Conservation (phyloP, 2,113 vertebrate species). For the Dipodomys stephensi region DNA sequence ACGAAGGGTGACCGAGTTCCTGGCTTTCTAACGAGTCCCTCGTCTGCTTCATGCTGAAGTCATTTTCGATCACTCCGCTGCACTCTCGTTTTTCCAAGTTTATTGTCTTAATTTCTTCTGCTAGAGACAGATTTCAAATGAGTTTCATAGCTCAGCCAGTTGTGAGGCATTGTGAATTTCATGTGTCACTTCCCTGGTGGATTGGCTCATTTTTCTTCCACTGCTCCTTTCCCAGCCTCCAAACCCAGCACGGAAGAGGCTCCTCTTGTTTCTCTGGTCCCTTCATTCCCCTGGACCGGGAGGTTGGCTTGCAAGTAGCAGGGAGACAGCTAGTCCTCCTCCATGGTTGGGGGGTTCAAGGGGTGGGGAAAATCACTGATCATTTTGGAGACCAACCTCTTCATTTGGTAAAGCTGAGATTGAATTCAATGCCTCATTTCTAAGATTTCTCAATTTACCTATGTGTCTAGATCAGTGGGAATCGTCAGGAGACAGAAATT, state of each 20-base stretch:
- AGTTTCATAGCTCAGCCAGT: conserved; percentile 26
- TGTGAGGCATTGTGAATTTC: neutral
- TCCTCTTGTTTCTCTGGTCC: neutral
- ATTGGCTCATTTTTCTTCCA: neutral
- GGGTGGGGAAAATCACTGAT: neutral
- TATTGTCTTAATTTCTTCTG: conserved; percentile 70
- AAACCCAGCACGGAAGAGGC: neutral
- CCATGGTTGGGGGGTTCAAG: neutral
- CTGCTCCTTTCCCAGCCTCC: neutral
- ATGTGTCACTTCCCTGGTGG: conserved; percentile 18
- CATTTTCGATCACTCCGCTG: conserved; percentile 51
- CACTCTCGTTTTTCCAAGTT: conserved; percentile 55
- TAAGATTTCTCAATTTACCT: neutral
- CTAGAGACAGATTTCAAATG: conserved; percentile 53
- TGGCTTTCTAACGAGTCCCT: neutral
- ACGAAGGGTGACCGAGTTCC: neutral
- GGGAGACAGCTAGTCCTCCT: rapidly evolving
- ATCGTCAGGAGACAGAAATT: neutral
- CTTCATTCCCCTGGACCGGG: neutral
- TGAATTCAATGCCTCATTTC: neutral
- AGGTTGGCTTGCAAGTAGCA: neutral
- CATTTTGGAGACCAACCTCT: neutral
- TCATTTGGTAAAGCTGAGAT: neutral
- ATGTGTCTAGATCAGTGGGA: neutral
- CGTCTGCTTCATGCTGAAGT: conserved; percentile 45